These are phyloP conservation scores for Sus scrofa DNA, from an alignment of 2,113 vertebrate genomes.

Conservation along the genomic window T2T-Sscrofa CM000815.6:116430001-116430500, in stretches of 20 bases:
- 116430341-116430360: neutral
- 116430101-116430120: too few relatives aligned
- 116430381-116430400: neutral
- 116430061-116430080: neutral
- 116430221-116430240: too few relatives aligned
- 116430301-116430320: neutral
- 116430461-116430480: neutral
- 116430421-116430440: neutral
- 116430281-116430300: neutral
- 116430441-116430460: neutral
- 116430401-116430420: neutral
- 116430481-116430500: neutral
- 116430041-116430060: neutral
- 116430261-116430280: too few relatives aligned
- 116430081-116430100: too few relatives aligned
- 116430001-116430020: neutral
- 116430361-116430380: neutral
- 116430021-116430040: neutral
- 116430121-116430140: too few relatives aligned
- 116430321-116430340: conserved; percentile 3
- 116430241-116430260: too few relatives aligned
- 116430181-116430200: too few relatives aligned
- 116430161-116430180: too few relatives aligned
- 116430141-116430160: too few relatives aligned
- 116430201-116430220: too few relatives aligned